Conservation (phyloP, 2,113 vertebrate species). For the cattle (Bos taurus) region ARS-UCD2.0 NC_037335.1:94857501-94858000, state of each 20-base stretch:
- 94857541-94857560: background rate
- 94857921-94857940: background rate
- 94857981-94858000: background rate
- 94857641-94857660: background rate
- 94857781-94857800: background rate
- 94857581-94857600: background rate
- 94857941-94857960: background rate
- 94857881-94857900: background rate
- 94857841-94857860: background rate
- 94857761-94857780: background rate
- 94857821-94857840: background rate
- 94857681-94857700: background rate
- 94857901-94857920: background rate
- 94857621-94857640: background rate
- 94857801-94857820: background rate
- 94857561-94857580: background rate
- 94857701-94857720: background rate
- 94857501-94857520: slow-evolving; percentile 4
- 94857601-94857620: background rate
- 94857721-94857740: background rate
- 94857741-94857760: background rate
- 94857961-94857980: background rate
- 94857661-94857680: background rate
- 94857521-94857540: background rate
- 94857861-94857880: background rate